These are phyloP conservation scores for Strix uralensis DNA, from an alignment of 2,113 vertebrate genomes.

Conservation along the genomic window DNA sequence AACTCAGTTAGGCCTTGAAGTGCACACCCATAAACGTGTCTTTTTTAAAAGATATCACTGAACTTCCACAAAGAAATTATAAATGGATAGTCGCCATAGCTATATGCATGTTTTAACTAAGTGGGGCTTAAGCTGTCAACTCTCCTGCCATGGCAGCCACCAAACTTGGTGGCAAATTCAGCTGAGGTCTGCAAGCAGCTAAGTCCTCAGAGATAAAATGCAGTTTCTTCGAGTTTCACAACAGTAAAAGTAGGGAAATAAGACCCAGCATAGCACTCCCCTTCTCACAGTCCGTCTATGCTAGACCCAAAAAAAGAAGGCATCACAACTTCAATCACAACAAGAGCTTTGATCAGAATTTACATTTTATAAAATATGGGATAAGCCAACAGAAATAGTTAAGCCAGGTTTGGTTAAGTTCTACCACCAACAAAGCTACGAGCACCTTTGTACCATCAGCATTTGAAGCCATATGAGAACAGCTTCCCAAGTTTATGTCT, in stretches of 20 bases:
- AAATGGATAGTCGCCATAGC: not conserved
- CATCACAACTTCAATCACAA: not conserved
- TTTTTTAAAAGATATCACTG: not conserved
- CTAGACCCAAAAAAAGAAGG: not conserved
- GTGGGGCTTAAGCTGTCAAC: not conserved
- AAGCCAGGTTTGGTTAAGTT: not conserved
- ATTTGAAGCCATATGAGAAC: not conserved
- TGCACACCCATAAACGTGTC: accelerated
- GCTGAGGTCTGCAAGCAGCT: not conserved
- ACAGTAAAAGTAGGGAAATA: not conserved
- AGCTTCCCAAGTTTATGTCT: not conserved
- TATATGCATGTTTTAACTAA: not conserved
- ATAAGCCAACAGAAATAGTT: not conserved
- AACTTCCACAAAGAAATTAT: not conserved
- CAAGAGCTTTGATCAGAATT: not conserved
- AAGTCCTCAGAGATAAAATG: not conserved
- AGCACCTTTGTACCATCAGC: not conserved
- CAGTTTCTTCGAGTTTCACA: not conserved
- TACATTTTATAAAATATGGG: not conserved
- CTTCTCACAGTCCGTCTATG: not conserved
- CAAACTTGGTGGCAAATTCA: not conserved
- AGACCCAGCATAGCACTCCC: not conserved
- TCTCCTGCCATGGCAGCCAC: accelerated
- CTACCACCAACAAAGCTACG: not conserved
- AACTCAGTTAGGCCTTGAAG: not conserved